Base-by-base conservation (phyloP, 2,888 invertebrate genomes). In the Agrochola litura region DNA sequence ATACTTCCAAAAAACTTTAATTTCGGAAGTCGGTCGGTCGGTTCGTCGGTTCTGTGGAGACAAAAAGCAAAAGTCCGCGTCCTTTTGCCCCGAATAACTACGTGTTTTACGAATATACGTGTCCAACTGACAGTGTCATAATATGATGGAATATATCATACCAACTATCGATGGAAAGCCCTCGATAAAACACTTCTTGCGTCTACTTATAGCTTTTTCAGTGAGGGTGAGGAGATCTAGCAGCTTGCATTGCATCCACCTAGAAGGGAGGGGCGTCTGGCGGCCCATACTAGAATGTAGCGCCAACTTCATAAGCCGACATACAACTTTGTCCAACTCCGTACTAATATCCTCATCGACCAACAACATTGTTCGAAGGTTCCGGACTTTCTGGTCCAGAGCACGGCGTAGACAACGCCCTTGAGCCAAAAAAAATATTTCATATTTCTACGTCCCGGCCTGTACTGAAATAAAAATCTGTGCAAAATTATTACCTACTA, bases 231-330 rank as follows among this genome's bases (percentile, higher is more conserved):
- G 91, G 2, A 96, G 86, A 71, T 96, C 96, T 1, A 95, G 88
- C 52, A 96, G 89, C 85, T 96, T 96, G 87, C 91, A 93, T 82
- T 95, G 94, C 91, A 96, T 91, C 96, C 96, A 96, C 60, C 87
- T 91, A 0, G 93, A 85, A 0, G 95, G 92, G 1, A 94, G 94
- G 0, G 94, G 92, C 0, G 85, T 81, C 22, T 89, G 87, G 9
- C 89, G 90, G 2, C 88, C 86, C 75, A 76, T 92, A 56, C 94
- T 93, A 3, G 91, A 91, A 12, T 89, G 89, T 3, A 95, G 86
- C 0, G 96, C 95, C 16, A 96, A 83, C 87, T 94, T 95, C 94
- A 95, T 93, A 3, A 96, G 93, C 22, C 93, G 92, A 81, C 95
- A 95, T 9, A 95, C 93, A 6, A 96, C 92, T 19, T 89, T 91